Percentiles rank a stretch among this genome's conserved stretches.
These are phyloP conservation scores for Agelaius phoeniceus DNA, from an alignment of 2,113 vertebrate genomes.

Conservation along the genomic window DNA sequence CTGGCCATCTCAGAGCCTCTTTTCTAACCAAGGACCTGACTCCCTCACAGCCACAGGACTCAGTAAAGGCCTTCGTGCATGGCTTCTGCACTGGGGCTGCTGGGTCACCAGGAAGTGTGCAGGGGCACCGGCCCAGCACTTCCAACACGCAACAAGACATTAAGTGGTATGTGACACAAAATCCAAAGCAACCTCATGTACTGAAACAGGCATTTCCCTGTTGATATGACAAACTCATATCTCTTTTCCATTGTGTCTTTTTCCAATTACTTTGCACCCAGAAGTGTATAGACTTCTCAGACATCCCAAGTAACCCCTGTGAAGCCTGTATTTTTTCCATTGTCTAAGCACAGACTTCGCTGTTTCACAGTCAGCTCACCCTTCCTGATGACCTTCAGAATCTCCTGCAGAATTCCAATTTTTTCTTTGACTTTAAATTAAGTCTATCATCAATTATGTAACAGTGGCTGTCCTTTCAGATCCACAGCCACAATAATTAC, in stretches of 20 bases:
- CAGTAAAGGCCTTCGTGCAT: background rate
- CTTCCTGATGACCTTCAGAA: background rate
- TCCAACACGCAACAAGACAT: background rate
- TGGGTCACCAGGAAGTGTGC: background rate
- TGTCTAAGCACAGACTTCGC: background rate
- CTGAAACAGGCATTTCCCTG: background rate
- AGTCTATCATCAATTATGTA: background rate
- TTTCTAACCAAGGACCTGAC: background rate
- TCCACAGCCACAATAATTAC: background rate
- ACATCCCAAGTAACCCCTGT: background rate
- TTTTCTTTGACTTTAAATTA: background rate
- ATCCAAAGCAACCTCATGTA: background rate
- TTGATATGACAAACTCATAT: background rate
- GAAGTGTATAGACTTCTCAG: background rate
- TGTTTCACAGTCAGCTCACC: background rate
- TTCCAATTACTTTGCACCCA: background rate
- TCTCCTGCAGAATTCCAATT: background rate
- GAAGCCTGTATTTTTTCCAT: rapidly evolving
- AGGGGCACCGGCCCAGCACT: background rate
- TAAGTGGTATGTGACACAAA: background rate
- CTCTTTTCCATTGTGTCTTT: background rate
- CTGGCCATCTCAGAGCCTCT: background rate
- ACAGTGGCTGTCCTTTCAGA: background rate
- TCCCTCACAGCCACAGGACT: background rate
- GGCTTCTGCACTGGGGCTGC: background rate